Percentiles rank a stretch among this genome's conserved stretches.
Evolutionary conservation across 2,888 invertebrate genomes (phyloP).

Genomic region (Pyralis farinalis): DNA sequence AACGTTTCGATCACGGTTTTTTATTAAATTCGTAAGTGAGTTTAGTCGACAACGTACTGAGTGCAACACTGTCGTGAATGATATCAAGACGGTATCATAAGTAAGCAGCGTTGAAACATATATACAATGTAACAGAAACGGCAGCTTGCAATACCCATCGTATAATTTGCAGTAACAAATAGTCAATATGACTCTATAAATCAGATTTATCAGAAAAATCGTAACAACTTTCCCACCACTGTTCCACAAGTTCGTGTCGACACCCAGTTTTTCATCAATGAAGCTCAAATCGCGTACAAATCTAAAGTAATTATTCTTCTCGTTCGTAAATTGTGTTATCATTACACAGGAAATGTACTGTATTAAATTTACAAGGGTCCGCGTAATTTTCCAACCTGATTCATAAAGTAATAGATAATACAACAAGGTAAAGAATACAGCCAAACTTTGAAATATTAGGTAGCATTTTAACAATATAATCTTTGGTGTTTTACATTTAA

Average conservation of each 20-base stretch:
- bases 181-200: neutral
- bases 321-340: slow-evolving; percentile 4
- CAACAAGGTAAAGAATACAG: neutral
- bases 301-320: neutral
- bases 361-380: neutral
- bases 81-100: slow-evolving; percentile 8
- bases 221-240: slow-evolving; percentile 1
- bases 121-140: neutral
- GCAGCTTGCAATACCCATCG: neutral
- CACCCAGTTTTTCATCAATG: slow-evolving; percentile 6
- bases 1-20: slow-evolving; percentile 3
- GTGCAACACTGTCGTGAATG: slow-evolving; percentile 12
- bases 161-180: slow-evolving; percentile 2
- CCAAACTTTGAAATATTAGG: neutral
- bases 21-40: slow-evolving; percentile 3
- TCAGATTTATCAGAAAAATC: neutral
- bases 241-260: slow-evolving; percentile 3
- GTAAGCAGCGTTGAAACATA: slow-evolving; percentile 3
- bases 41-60: slow-evolving; percentile 11
- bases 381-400: neutral
- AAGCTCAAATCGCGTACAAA: slow-evolving; percentile 5
- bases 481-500: neutral
- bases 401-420: neutral
- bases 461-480: neutral
- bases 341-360: neutral